phyloP scores from a whole-genome alignment of 2,113 vertebrate genomes.

The Sphaerodactylus townsendi region DNA sequence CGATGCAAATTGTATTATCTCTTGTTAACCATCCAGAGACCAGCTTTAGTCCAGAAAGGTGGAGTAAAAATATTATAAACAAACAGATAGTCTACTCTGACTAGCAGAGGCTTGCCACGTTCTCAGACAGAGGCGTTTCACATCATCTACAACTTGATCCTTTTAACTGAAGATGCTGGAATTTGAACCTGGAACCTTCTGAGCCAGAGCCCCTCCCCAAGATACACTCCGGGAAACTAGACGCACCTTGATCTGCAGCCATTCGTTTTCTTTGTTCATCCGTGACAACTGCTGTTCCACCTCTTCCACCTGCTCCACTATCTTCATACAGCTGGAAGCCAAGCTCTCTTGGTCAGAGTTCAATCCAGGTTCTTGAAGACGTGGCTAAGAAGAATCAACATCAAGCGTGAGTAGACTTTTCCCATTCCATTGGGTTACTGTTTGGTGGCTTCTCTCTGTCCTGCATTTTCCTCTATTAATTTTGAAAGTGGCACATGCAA shows the following conservation, averaged over 20 bases:
- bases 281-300: conserved; percentile 64
- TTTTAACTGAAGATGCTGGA: too few species aligned
- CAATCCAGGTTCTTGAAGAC: not conserved
- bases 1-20: too few species aligned
- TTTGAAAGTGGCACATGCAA: not conserved
- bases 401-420: not conserved
- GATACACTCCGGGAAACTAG: not conserved
- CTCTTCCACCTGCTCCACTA: conserved; percentile 47
- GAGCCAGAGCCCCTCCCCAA: too few species aligned
- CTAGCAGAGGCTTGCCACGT: too few species aligned
- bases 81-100: too few species aligned
- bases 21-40: too few species aligned
- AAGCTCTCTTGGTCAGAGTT: not conserved
- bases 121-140: too few species aligned
- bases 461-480: not conserved
- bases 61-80: too few species aligned
- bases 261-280: conserved; percentile 69
- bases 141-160: too few species aligned
- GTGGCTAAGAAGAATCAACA: conserved; percentile 9
- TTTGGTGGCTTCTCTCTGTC: not conserved
- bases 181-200: too few species aligned
- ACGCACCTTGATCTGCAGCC: conserved; percentile 73
- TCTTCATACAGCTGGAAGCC: conserved; percentile 2
- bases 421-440: not conserved
- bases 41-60: too few species aligned